Base-by-base conservation (phyloP, 2,113 vertebrate genomes). In the Varanus komodoensis region DNA sequence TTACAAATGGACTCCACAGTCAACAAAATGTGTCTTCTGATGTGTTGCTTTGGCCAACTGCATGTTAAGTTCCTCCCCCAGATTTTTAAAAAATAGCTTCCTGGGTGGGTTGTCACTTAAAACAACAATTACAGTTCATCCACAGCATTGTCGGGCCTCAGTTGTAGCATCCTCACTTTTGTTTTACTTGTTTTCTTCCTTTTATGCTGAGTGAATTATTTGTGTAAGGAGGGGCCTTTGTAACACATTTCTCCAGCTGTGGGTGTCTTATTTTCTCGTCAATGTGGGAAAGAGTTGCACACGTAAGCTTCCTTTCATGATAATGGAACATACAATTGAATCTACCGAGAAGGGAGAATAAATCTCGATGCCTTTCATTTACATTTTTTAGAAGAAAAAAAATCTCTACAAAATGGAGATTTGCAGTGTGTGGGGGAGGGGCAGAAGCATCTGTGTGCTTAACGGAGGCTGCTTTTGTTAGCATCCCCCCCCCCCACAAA, bases 1-100 rank as follows among this genome's bases (percentile, higher is more conserved):
- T 92, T 89, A 90, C 92, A 67, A 93, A 64, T 74, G 25, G 93
- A 90, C 93, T 93, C 57, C 86, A 89, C 64, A 89, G 54, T 69
- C 84, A 92, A 88, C 84, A 92, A 88, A 93, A 34, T 54, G 87
- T 90, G 52, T 34, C 94, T 90, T 15, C 84, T 87, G n/a, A 34
- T 84, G 74, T 89, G 77, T 84, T 88, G 67, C 93, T 93, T 94
- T 86, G 89, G 84, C 88, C 32, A 89, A 74, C 32, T 38, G 6
- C 3, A 50, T 82, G 88, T 80, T 95, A 92, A 96, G 89, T 83
- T 82, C 8, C 57, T 79, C 44, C 68, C 23, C 82, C 84, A 86
- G 91, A 92, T 67, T 34, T 38, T 86, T 83, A 93, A 77, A 86
- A 44, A 89, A 90, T 77, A 44, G 1, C 8, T 21, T 74, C 27